Base-by-base conservation (phyloP, 2,797 vertebrate genomes). In the Cossypha polioptera region DNA sequence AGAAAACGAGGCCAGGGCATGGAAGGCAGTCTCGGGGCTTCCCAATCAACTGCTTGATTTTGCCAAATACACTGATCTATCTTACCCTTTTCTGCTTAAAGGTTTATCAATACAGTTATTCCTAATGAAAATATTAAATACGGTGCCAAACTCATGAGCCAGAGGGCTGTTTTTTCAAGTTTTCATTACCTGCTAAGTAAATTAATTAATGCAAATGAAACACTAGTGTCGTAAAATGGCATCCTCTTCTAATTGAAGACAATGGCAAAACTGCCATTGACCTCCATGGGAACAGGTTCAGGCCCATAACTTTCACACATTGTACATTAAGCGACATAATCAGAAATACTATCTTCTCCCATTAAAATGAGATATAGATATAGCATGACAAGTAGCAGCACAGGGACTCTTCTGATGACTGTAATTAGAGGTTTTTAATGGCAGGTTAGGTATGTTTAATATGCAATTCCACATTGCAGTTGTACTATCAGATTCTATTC, bases 161-260 rank as follows among this genome's bases (percentile, higher is more conserved):
- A 94, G 77, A 91, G 74, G 91, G 59, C 65, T 96, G 66, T 81
- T 96, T 96, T 94, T 92, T 92, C 83, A 94, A 91, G 50, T 38
- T 88, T 91, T 89, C 78, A 92, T 94, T 94, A 93, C 87, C 89
- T 90, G 53, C 88, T 94, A 94, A 92, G 86, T 96, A 93, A 96
- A 96, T 96, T 96, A 94, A 96, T 96, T 96, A 95, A 95, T 94
- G 84, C 88, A 95, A 97, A 97, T 95, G 58, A 92, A 96, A 71
- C 71, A 93, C 88, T 33, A 18, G 42, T 91, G 65, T 92, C 53
- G 13, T 95, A 89, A 92, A 95, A 63, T 5, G 19, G 88, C 86
- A 87, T 93, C 79, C 78, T 73, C 48, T 81, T 95, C 54, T 94
- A 94, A 94, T 88, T 92, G 90, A 95, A 95, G 91, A 88, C 81